Conservation (phyloP, 2,113 vertebrate species). For the Scatophagus argus region DNA sequence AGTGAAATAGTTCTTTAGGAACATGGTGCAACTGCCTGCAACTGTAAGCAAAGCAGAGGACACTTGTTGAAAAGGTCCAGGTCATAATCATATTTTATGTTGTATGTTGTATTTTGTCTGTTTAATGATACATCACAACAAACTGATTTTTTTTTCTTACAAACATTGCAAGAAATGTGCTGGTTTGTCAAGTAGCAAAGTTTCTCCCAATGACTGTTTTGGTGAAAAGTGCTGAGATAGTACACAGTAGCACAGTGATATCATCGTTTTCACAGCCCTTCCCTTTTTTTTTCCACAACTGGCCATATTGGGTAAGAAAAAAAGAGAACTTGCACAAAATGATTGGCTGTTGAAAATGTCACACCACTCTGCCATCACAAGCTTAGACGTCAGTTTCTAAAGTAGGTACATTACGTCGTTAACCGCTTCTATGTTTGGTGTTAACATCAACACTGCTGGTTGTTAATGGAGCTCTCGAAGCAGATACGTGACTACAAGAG, state of each 20-base stretch:
- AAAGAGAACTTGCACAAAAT: background rate
- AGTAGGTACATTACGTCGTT: conserved; percentile 48
- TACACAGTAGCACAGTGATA: conserved; percentile 36
- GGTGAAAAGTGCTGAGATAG: conserved; percentile 30
- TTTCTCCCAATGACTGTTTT: conserved; percentile 3
- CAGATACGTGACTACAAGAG: conserved; percentile 43
- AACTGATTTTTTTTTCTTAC: background rate
- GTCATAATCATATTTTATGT: background rate
- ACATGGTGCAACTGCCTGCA: conserved; percentile 10
- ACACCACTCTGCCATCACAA: conserved; percentile 62
- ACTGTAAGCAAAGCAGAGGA: background rate
- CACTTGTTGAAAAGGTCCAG: background rate
- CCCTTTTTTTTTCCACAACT: background rate
- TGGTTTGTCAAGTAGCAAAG: conserved; percentile 1
- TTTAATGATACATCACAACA: background rate
- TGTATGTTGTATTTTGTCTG: background rate
- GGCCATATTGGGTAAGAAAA: conserved; percentile 35
- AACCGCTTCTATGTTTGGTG: conserved; percentile 71
- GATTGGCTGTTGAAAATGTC: conserved; percentile 72
- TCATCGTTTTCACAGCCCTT: conserved; percentile 26
- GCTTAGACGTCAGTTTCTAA: conserved; percentile 62
- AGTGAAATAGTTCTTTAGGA: background rate
- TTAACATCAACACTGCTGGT: conserved; percentile 62
- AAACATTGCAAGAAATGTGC: conserved; percentile 24
- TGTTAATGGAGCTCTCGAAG: conserved; percentile 68